phyloP scores from a whole-genome alignment of 2,888 invertebrate genomes.

The Pristionchus entomophagus region DNA sequence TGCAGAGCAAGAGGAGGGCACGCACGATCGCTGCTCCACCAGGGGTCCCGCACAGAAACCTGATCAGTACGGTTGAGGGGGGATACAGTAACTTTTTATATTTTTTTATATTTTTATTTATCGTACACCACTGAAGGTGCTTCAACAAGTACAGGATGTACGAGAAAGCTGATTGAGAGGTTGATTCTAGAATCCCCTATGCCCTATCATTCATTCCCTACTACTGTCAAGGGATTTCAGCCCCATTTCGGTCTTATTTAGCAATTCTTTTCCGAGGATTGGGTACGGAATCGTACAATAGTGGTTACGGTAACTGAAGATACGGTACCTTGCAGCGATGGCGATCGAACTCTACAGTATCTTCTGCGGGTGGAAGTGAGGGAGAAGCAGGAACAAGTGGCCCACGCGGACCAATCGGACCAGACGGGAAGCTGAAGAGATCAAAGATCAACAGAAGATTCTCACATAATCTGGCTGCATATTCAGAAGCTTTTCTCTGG shows the following conservation, averaged over 20 bases:
- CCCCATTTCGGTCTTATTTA: too few species aligned
- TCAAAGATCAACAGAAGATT: background rate
- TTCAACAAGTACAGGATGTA: too few species aligned
- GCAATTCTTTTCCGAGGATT: background rate
- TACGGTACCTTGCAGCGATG: constrained; percentile 44
- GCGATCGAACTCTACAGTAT: constrained; percentile 62
- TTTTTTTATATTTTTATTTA: too few species aligned
- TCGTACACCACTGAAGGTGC: too few species aligned
- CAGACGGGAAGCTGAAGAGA: constrained; percentile 59
- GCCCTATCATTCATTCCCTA: too few species aligned
- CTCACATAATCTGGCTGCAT: background rate
- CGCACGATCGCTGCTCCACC: constrained; percentile 49
- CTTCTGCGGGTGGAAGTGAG: constrained; percentile 71
- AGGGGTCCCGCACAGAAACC: constrained; percentile 55
- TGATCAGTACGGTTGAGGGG: background rate
- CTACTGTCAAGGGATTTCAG: too few species aligned
- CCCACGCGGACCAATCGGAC: constrained; percentile 73
- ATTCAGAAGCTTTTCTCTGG: too few species aligned
- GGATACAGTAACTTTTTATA: background rate
- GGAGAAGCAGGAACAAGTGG: constrained; percentile 74
- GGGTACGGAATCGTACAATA: background rate
- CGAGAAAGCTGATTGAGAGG: too few species aligned
- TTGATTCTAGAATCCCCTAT: too few species aligned
- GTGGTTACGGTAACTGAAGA: background rate
- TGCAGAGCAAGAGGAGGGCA: constrained; percentile 50